These are phyloP conservation scores for Conistra vaccinii DNA, from an alignment of 2,888 invertebrate genomes.

Conservation along the genomic window DNA sequence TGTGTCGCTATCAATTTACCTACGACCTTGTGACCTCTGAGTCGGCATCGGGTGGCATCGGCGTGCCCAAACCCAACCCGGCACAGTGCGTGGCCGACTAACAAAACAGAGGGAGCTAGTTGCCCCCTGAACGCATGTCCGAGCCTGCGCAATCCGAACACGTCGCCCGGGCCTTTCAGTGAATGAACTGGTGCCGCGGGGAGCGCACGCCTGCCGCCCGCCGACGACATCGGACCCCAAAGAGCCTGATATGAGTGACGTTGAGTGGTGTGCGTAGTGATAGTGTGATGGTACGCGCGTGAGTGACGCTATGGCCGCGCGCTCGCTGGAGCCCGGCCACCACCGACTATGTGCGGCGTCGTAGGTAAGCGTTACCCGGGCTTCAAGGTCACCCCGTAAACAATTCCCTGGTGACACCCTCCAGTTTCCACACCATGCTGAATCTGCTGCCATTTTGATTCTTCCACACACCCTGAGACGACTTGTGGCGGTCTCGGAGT, in stretches of 20 bases:
- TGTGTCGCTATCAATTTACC: conserved; percentile 75
- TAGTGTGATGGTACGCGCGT: conserved; percentile 81
- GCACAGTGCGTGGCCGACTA: conserved; percentile 79
- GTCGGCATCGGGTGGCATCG: conserved; percentile 70
- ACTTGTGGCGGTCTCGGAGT: conserved; percentile 20
- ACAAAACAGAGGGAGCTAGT: conserved; percentile 82
- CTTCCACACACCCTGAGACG: conserved; percentile 28
- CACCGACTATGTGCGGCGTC: conserved; percentile 84
- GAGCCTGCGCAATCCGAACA: conserved; percentile 82
- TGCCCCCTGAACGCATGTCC: conserved; percentile 80
- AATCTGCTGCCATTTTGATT: conserved; percentile 59
- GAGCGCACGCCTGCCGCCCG: conserved; percentile 75
- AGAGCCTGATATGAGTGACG: conserved; percentile 80
- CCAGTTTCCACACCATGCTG: conserved; percentile 57
- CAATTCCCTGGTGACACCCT: conserved; percentile 75
- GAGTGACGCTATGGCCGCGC: conserved; percentile 86
- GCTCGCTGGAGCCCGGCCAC: conserved; percentile 84
- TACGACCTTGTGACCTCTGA: conserved; percentile 89
- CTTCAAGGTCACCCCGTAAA: conserved; percentile 84
- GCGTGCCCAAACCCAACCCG: conserved; percentile 76
- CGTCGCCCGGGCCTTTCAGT: conserved; percentile 87
- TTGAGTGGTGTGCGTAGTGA: conserved; percentile 76
- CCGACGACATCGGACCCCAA: conserved; percentile 63
- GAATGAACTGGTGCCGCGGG: conserved; percentile 81
- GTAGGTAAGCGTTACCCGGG: conserved; percentile 81